Conservation (phyloP, 2,888 invertebrate genomes). For the Drosophila picticornis region DNA sequence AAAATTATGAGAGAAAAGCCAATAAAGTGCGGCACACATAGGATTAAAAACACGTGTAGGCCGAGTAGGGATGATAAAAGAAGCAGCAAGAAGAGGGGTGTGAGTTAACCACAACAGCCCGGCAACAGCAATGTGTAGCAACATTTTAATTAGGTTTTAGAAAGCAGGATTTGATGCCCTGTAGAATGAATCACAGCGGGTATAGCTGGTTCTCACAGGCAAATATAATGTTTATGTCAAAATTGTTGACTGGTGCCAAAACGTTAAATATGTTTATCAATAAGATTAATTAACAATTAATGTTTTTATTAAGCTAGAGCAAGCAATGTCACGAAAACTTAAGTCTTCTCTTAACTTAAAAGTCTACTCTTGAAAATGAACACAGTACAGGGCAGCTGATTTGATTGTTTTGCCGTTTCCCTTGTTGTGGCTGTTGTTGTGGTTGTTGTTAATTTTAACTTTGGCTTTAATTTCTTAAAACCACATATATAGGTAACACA, state of each 20-base stretch:
- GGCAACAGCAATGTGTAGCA: slow-evolving; percentile 39
- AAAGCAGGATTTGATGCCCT: slow-evolving; percentile 39
- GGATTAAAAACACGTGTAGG: not conserved
- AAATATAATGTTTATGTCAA: not conserved
- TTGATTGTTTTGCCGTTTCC: slow-evolving; percentile 7
- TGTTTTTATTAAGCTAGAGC: not conserved
- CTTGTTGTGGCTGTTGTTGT: slow-evolving; percentile 9
- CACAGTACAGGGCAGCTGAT: slow-evolving; percentile 1
- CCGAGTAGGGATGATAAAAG: not conserved
- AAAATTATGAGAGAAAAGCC: not conserved
- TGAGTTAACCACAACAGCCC: slow-evolving; percentile 24
- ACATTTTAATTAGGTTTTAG: slow-evolving; percentile 74
- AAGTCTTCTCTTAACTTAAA: not conserved
- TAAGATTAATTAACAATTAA: not conserved
- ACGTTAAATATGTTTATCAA: not conserved
- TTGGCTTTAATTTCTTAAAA: slow-evolving; percentile 38
- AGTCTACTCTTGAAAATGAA: not conserved
- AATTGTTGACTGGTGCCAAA: too few species aligned
- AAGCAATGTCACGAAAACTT: not conserved
- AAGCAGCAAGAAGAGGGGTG: not conserved
- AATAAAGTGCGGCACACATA: slow-evolving; percentile 14
- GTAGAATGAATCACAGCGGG: slow-evolving; percentile 7
- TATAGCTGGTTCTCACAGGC: not conserved
- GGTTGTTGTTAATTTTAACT: slow-evolving; percentile 55
- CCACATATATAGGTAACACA: not conserved